Percentiles rank a stretch among this genome's conserved stretches.
These are phyloP conservation scores for Tipula helvola DNA, from an alignment of 2,888 invertebrate species.

Conservation along the genomic window DNA sequence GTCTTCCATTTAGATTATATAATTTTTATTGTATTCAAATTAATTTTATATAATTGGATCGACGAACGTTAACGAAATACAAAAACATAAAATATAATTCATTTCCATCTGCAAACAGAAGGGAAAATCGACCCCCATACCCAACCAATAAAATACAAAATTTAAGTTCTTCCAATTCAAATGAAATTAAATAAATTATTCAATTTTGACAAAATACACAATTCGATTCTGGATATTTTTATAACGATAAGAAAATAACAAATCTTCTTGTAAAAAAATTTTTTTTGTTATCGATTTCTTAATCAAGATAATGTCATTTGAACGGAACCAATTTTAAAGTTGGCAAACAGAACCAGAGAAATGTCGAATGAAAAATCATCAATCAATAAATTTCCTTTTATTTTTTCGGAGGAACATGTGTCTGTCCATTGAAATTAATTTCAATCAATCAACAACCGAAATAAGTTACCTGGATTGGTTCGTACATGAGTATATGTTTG, in stretches of 20 bases:
- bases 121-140: neutral
- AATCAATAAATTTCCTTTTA: neutral
- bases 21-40: neutral
- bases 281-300: neutral
- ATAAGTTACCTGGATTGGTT: neutral
- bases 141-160: neutral
- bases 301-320: slow-evolving; percentile 4
- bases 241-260: neutral
- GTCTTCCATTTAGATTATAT: neutral
- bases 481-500: neutral
- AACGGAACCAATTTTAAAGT: neutral
- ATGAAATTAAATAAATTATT: slow-evolving; percentile 4
- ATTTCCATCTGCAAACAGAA: neutral
- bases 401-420: neutral
- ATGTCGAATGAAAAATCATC: neutral
- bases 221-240: neutral
- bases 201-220: neutral
- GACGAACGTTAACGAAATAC: neutral
- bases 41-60: neutral
- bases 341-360: neutral
- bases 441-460: neutral
- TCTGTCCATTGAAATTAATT: slow-evolving; percentile 4
- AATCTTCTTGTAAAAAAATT: neutral
- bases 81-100: neutral
- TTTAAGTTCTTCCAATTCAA: neutral